phyloP scores from a whole-genome alignment of 2,888 invertebrate species.

The Amiota mariae region DNA sequence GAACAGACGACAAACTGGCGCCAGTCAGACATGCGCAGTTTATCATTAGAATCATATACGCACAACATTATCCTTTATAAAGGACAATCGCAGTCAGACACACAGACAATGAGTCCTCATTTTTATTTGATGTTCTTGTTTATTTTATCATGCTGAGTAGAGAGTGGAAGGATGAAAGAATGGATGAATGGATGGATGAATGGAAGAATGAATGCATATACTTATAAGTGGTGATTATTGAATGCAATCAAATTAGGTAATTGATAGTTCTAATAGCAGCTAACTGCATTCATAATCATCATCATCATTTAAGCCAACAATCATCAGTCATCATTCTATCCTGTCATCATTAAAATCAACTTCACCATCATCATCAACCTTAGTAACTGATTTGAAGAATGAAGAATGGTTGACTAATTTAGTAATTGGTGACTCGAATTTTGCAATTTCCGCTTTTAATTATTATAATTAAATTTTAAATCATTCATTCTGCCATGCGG shows the following conservation, averaged over 20 bases:
- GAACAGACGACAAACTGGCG: slow-evolving; percentile 67
- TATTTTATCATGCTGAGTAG: background rate
- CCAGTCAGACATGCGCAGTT: slow-evolving; percentile 63
- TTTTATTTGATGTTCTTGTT: slow-evolving; percentile 14
- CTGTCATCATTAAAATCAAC: too few species aligned
- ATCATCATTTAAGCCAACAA: background rate
- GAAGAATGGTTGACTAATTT: too few species aligned
- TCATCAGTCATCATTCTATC: background rate
- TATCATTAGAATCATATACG: slow-evolving; percentile 9
- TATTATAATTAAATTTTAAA: background rate
- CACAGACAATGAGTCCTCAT: slow-evolving; percentile 39
- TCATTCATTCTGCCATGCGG: background rate
- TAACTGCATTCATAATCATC: background rate
- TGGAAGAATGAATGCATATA: slow-evolving; percentile 8
- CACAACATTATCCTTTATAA: slow-evolving; percentile 12
- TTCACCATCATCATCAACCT: too few species aligned
- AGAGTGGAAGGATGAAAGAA: background rate
- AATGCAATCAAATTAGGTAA: slow-evolving; percentile 58
- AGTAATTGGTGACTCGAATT: background rate
- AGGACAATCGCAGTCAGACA: slow-evolving; percentile 23
- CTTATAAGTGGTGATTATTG: slow-evolving; percentile 37
- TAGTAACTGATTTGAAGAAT: too few species aligned
- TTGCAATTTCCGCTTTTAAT: slow-evolving; percentile 22
- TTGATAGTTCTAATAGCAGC: slow-evolving; percentile 39
- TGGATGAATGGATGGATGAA: too few species aligned